A percentile compares a stretch with the other conserved stretches of the same genome.
These are phyloP conservation scores for Nycticorax nycticorax DNA, from an alignment of 2,113 vertebrate genomes.

Conservation along the genomic window DNA sequence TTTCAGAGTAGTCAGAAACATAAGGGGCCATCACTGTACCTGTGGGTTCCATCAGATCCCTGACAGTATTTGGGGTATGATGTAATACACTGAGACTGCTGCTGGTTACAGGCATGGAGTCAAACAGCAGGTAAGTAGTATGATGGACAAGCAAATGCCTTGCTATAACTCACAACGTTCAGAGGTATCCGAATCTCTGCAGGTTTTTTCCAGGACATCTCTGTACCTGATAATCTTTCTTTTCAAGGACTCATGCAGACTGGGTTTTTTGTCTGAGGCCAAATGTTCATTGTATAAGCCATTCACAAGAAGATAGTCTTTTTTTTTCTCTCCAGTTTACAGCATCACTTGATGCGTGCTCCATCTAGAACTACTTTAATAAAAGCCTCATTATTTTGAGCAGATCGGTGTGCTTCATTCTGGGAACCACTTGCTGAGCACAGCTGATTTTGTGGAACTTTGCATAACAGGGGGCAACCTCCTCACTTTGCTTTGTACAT, in stretches of 20 bases:
- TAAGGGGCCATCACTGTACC: neutral
- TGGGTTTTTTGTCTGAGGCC: neutral
- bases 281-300: neutral
- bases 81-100: neutral
- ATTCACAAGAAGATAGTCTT: neutral
- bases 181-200: neutral
- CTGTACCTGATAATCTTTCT: neutral
- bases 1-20: constrained; percentile 4
- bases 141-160: neutral
- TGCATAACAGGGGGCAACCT: neutral
- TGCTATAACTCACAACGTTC: neutral
- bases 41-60: neutral
- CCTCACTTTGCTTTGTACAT: neutral
- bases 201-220: neutral
- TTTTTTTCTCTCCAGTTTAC: neutral
- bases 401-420: neutral
- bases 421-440: neutral
- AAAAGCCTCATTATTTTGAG: neutral
- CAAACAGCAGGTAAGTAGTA: neutral
- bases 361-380: neutral
- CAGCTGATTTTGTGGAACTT: neutral
- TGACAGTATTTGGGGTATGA: neutral
- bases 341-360: neutral
- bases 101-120: neutral
- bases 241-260: neutral